Conservation (phyloP, 1,140 invertebrate species). For the Bombus confusus region DNA sequence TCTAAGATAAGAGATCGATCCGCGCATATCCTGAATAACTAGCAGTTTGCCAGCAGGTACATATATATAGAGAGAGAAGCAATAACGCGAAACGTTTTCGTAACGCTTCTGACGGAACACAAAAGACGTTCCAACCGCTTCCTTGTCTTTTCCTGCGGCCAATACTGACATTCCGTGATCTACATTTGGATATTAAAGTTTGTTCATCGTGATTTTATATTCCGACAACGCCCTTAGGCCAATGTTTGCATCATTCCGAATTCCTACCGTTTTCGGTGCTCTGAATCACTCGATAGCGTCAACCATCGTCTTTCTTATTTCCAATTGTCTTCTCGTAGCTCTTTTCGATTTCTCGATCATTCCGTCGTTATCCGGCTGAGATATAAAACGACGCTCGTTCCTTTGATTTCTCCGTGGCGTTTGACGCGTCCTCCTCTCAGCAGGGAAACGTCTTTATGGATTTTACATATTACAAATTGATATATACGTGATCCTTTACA, state of each 20-base stretch:
- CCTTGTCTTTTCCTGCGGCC: neutral
- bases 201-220: constrained; percentile 67
- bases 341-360: constrained; percentile 32
- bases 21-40: neutral
- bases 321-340: constrained; percentile 10
- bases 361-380: constrained; percentile 16
- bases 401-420: constrained; percentile 44
- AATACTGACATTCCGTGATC: constrained; percentile 29
- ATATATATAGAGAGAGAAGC: neutral
- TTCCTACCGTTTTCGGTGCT: constrained; percentile 36
- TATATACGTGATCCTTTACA: too few relatives aligned
- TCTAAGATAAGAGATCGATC: neutral
- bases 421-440: constrained; percentile 4
- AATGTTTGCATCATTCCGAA: constrained; percentile 67
- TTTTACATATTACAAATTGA: neutral
- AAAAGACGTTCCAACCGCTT: constrained; percentile 11
- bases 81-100: constrained; percentile 21
- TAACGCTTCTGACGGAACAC: neutral
- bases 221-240: constrained; percentile 58
- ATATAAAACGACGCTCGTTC: neutral
- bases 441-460: neutral
- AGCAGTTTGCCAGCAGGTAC: neutral
- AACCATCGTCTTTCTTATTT: neutral
- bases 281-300: constrained; percentile 17
- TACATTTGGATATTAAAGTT: constrained; percentile 72